Conservation (phyloP, 2,797 vertebrate genomes). For the Artibeus jamaicensis region DNA sequence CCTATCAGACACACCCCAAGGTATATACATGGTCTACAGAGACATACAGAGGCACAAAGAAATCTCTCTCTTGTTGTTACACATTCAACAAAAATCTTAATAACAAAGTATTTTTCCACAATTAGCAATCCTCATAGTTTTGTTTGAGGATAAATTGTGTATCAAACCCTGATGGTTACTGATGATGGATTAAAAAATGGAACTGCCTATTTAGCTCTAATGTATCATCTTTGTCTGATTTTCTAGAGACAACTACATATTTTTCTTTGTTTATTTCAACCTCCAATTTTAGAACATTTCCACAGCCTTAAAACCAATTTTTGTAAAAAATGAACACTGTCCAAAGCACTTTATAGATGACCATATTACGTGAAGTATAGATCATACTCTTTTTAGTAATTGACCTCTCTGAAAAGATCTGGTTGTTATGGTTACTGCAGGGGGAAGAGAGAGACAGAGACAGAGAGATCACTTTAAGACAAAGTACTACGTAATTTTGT, state of each 20-base stretch:
- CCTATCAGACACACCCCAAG: neutral
- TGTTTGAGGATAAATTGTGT: neutral
- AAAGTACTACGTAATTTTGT: neutral
- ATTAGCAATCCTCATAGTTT: neutral
- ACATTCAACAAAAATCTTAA: neutral
- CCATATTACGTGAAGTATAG: neutral
- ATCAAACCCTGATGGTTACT: neutral
- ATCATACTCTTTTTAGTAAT: constrained; percentile 21
- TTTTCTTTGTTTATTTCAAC: constrained; percentile 27
- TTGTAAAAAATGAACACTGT: neutral
- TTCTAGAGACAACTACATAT: neutral
- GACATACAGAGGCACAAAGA: neutral
- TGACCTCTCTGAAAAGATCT: constrained; percentile 28
- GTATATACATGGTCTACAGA: too few relatives aligned
- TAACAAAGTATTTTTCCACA: neutral
- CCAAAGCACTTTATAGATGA: constrained; percentile 5
- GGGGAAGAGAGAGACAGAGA: neutral
- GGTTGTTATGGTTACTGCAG: constrained; percentile 25
- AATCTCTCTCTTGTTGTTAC: neutral
- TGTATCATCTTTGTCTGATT: neutral
- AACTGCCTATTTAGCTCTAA: neutral
- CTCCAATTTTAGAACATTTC: constrained; percentile 14
- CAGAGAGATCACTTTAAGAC: neutral
- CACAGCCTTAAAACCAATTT: constrained; percentile 23
- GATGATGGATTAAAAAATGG: neutral